These are phyloP conservation scores for Chelmon rostratus DNA, from an alignment of 2,797 vertebrate genomes.

Conservation along the genomic window DNA sequence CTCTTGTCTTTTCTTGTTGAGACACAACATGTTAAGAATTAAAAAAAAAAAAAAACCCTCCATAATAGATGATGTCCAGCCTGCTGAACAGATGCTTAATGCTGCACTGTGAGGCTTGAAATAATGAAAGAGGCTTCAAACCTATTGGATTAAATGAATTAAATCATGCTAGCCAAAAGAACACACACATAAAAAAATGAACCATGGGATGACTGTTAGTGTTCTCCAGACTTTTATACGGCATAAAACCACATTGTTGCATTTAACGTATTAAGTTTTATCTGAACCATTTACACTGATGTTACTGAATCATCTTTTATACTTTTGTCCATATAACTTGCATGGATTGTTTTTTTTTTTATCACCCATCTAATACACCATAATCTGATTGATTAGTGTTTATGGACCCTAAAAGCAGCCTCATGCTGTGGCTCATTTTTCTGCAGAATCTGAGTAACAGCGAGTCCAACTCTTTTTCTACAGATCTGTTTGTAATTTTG, in stretches of 20 bases:
- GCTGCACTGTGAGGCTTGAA: slow-evolving; percentile 1
- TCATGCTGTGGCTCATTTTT: background rate
- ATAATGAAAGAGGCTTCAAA: background rate
- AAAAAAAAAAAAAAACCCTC: background rate
- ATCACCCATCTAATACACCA: background rate
- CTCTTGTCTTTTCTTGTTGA: background rate
- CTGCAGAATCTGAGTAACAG: background rate
- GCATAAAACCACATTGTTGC: background rate
- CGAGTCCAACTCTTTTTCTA: background rate
- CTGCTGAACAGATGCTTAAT: slow-evolving; percentile 39
- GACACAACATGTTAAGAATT: background rate
- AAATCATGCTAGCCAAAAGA: background rate
- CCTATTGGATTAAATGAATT: too few relatives aligned
- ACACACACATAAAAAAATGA: too few relatives aligned
- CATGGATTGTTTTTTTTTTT: background rate
- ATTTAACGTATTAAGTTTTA: background rate
- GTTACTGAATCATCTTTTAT: background rate
- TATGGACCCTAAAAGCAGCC: background rate
- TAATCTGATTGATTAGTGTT: background rate
- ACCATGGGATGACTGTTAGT: background rate
- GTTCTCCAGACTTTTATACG: background rate
- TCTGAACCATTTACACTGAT: background rate
- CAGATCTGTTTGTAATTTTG: background rate
- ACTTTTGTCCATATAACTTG: background rate
- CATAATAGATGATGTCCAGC: background rate